These are phyloP conservation scores for Carapus acus DNA, from an alignment of 2,797 vertebrate species.

Conservation along the genomic window DNA sequence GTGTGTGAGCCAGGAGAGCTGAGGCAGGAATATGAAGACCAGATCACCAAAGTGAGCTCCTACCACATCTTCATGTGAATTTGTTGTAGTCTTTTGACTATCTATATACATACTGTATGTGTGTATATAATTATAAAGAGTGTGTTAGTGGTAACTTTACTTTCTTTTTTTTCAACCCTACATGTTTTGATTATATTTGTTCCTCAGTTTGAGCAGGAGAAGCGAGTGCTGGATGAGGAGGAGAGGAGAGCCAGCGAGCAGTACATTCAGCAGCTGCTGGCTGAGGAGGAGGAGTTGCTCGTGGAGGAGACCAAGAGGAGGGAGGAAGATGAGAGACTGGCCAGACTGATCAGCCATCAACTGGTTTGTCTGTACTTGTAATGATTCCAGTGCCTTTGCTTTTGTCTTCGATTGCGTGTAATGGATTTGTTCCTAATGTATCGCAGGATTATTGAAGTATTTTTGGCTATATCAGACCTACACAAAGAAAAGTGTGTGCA, in stretches of 20 bases:
- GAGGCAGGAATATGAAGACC: slow-evolving; percentile 71
- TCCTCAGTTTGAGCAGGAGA: slow-evolving; percentile 80
- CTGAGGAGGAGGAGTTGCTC: slow-evolving; percentile 75
- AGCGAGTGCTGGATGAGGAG: slow-evolving; percentile 76
- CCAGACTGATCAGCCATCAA: slow-evolving; percentile 56
- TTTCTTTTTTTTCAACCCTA: background rate
- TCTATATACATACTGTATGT: no score
- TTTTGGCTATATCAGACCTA: no score
- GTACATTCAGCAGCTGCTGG: slow-evolving; percentile 81
- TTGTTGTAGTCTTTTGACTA: no score
- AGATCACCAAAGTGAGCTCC: slow-evolving; percentile 66
- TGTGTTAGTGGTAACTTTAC: background rate
- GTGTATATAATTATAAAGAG: no score
- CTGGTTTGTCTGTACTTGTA: slow-evolving; percentile 52
- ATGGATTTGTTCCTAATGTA: no score
- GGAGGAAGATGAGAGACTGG: slow-evolving; percentile 72
- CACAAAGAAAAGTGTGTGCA: no score
- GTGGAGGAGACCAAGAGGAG: slow-evolving; percentile 67
- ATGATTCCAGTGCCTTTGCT: no score
- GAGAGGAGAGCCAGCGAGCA: slow-evolving; percentile 84
- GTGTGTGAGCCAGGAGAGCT: slow-evolving; percentile 71
- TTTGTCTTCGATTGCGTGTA: no score
- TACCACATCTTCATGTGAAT: no score
- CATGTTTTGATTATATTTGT: background rate
- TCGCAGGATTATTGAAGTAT: no score